phyloP scores from a whole-genome alignment of 2,888 invertebrate species.

The Drosophila mercatorum region DNA sequence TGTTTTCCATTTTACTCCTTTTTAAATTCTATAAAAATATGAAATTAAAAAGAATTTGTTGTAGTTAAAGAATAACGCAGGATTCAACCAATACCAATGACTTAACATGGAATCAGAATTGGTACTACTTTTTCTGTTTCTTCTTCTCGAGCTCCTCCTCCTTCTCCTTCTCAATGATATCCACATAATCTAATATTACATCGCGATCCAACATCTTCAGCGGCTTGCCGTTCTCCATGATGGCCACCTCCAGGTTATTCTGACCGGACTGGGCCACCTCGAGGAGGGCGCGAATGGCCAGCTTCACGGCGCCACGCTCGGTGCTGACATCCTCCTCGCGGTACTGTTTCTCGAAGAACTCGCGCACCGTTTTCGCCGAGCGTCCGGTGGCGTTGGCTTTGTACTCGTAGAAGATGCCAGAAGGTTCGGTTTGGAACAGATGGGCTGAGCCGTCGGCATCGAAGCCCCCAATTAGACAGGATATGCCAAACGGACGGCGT shows the following conservation, averaged over 20 bases:
- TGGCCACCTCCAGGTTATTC: conserved; percentile 99
- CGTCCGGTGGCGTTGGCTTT: conserved; percentile 99
- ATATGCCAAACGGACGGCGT: conserved; percentile 98
- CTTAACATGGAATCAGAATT: background rate
- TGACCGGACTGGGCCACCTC: conserved; percentile 99
- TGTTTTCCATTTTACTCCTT: conserved; percentile 36
- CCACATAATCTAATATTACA: conserved; percentile 96
- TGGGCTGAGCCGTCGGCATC: conserved; percentile 98
- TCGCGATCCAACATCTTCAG: conserved; percentile 95
- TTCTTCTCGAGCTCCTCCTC: conserved; percentile 99
- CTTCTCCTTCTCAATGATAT: conserved; percentile 98
- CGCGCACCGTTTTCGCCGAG: conserved; percentile 98
- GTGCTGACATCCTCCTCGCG: conserved; percentile 92
- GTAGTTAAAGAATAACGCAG: conserved; percentile 14
- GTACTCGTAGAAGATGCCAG: conserved; percentile 99
- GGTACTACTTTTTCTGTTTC: conserved; percentile 88
- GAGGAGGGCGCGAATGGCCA: conserved; percentile 96
- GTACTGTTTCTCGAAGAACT: conserved; percentile 99
- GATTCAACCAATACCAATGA: background rate
- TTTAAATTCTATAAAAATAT: conserved; percentile 46
- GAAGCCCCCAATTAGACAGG: conserved; percentile 98
- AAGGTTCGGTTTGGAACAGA: conserved; percentile 99
- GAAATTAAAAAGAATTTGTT: conserved; percentile 30
- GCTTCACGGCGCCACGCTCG: conserved; percentile 95
- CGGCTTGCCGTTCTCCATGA: conserved; percentile 91